phyloP scores from a whole-genome alignment of 2,113 vertebrate genomes.

The Triplophysa siluroides region DNA sequence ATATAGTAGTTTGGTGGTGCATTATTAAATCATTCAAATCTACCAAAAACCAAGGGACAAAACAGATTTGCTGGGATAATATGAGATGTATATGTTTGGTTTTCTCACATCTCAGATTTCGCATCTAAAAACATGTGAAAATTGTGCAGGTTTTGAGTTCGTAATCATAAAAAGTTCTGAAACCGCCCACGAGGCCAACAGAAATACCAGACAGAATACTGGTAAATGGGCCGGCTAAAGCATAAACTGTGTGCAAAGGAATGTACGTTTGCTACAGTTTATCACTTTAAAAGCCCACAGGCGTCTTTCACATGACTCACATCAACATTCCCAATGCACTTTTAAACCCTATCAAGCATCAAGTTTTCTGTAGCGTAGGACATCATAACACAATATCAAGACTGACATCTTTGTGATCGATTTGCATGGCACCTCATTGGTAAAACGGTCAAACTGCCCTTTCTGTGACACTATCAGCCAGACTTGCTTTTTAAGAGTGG shows the following conservation, averaged over 20 bases:
- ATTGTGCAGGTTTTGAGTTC: conserved; percentile 15
- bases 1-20: conserved; percentile 23
- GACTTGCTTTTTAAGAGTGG: no score
- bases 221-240: not conserved
- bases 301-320: conserved; percentile 6
- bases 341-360: no score
- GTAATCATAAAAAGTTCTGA: not conserved
- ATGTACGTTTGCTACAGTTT: conserved; percentile 15
- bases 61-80: not conserved
- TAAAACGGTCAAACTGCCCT: no score
- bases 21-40: not conserved
- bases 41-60: not conserved
- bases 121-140: not conserved
- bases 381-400: no score
- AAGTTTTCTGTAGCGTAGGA: no score
- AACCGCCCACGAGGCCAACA: not conserved
- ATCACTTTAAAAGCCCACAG: conserved; percentile 12
- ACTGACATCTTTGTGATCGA: no score
- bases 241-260: conserved; percentile 15
- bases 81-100: not conserved
- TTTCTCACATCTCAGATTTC: not conserved
- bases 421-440: no score
- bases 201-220: not conserved
- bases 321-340: not conserved
- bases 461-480: no score